These are phyloP conservation scores for Tokudaia muenninki DNA, from an alignment of 2,797 vertebrate genomes.

Conservation along the genomic window DNA sequence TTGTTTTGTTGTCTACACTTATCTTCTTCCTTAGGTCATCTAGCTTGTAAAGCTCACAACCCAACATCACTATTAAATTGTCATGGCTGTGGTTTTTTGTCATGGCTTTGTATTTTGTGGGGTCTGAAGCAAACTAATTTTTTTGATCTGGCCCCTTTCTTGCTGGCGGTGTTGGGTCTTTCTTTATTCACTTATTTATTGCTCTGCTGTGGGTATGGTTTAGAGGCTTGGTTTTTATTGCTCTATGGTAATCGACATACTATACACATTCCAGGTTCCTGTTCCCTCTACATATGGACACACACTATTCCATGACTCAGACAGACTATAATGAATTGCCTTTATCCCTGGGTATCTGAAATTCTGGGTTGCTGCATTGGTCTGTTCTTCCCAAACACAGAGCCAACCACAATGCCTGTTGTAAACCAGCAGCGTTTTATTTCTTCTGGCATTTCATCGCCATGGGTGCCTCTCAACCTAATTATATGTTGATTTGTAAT, in stretches of 20 bases:
- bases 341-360: slow-evolving; percentile 51
- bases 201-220: slow-evolving; percentile 60
- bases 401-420: slow-evolving; percentile 26
- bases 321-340: slow-evolving; percentile 35
- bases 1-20: slow-evolving; percentile 52
- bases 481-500: slow-evolving; percentile 74
- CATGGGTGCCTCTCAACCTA: slow-evolving; percentile 52
- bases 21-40: slow-evolving; percentile 52
- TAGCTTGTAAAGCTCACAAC: slow-evolving; percentile 44
- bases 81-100: slow-evolving; percentile 15
- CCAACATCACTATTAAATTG: slow-evolving; percentile 39
- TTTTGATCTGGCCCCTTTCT: slow-evolving; percentile 49
- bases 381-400: slow-evolving; percentile 57
- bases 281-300: slow-evolving; percentile 56
- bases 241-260: slow-evolving; percentile 64
- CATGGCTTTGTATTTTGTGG: slow-evolving; percentile 66
- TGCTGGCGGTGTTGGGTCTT: slow-evolving; percentile 59
- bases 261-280: slow-evolving; percentile 38
- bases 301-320: slow-evolving; percentile 43
- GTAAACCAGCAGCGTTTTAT: slow-evolving; percentile 69
- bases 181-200: slow-evolving; percentile 66
- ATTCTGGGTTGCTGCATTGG: slow-evolving; percentile 37
- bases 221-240: slow-evolving; percentile 69
- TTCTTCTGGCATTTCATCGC: slow-evolving; percentile 63
- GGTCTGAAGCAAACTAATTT: not conserved